Evolutionary conservation across 2,797 vertebrate genomes (phyloP), one percentile per base, ranked within the genome.

Genomic region (Fundulus diaphanus): DNA sequence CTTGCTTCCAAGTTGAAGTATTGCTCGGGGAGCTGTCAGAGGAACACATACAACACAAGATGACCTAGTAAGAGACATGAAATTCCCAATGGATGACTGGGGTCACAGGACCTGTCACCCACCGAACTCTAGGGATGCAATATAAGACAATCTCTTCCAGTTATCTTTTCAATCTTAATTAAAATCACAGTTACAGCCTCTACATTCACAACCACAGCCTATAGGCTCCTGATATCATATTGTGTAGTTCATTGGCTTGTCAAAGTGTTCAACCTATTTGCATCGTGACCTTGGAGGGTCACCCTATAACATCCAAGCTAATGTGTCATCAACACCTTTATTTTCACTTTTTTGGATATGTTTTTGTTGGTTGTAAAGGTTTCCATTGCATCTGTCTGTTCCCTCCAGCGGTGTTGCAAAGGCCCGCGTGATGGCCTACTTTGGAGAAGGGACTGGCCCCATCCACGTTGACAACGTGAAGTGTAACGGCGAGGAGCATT

Each of bases 391-490:
- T 40, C 61, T 66, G 13, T 57, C 20, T 56, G 37, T 11, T 59
- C 18, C 75, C 82, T 84, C 0, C 89, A 99, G 98, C 72, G 98
- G 97, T 1, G 76, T 87, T 3, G 96, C 98, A 20, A 97, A 94
- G 90, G 97, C 98, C 56, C 96, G 98, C 29, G 95, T 96, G 42
- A 97, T 99, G 98, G 98, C 97, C 0, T 99, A 99, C 81, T 99
- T 99, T 0, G 98, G 98, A 9, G 98, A 99, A 87, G 98, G 98
- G 20, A 92, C 93, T 29, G 98, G 98, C 0, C 97, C 97, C 0
- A 99, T 99, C 82, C 97, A 99, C 0, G 91, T 96, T 81, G 98
- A 99, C 81, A 99, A 99, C 0, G 95, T 98, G 66, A 97, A 97
- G 82, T 99, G 98, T 42, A 95, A 95, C 0, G 98, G 98, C 1